Evolutionary conservation across 2,888 invertebrate species (phyloP), one percentile per base, ranked within the genome.

Genomic region (Hydrotaea diabolus): DNA sequence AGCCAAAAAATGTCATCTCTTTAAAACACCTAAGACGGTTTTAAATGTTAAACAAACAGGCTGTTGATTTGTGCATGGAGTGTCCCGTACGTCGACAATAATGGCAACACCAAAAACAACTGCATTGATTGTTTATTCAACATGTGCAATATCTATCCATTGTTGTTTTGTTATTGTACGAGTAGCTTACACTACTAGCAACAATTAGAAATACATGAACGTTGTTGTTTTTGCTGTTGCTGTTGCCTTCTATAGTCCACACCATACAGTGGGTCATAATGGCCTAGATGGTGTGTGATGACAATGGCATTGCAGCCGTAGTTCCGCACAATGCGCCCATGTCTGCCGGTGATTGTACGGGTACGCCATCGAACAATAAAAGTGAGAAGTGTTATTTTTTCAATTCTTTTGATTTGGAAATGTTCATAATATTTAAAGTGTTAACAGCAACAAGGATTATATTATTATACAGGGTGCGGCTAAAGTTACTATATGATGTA

Each of bases 91-190:
- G 15, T 2, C 43, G 9, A 7, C 39, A 39, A 39, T 5, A 9
- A 55, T n/a, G 19, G 19, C 57, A 57, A 21, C 57, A 57, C 9
- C 23, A 57, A 57, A 2, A 57, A 21, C 57, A 11, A 21, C 11
- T 11, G 23, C 23, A 19, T 17, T 17, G 19, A 57, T 57, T 21
- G 23, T 57, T 21, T 57, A 57, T 57, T 57, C 5, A 3, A 43
- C 43, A 43, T 43, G 15, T 43, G 43, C 3, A 43, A 15, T 9
- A 43, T 43, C 43, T 43, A 2, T 43, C 53, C 7, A 53, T 19
- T 57, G 57, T 57, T 57, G 57, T 57, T 57, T 57, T 57, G 57
- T 57, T 57, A 17, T 53, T 43, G 43, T 15, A 7, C 15, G 9
- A 13, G 43, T 15, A 43, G 43, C 43, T 43, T 43, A 43, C 43